A percentile compares a stretch with the other conserved stretches of the same genome.
Evolutionary conservation across 2,113 vertebrate species (phyloP).

Genomic region (Dasyprocta punctata): DNA sequence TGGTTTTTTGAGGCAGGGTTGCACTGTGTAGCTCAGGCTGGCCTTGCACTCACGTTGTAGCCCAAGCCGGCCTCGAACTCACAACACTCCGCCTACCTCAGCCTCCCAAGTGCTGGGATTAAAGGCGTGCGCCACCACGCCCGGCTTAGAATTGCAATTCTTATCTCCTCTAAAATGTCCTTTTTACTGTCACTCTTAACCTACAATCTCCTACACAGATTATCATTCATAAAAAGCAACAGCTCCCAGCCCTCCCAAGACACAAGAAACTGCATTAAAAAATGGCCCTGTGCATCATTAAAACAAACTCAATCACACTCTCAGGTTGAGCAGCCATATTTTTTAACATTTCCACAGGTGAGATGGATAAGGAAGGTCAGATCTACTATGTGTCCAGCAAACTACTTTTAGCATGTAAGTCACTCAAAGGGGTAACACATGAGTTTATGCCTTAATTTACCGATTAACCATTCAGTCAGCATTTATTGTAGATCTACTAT

Average conservation of each 20-base stretch:
- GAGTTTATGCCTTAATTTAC: not conserved
- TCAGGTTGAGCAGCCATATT: not conserved
- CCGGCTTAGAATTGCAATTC: no score
- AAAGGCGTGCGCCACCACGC: no score
- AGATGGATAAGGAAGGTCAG: not conserved
- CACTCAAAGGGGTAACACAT: not conserved
- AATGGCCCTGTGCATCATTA: not conserved
- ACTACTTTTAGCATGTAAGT: not conserved
- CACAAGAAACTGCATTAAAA: not conserved
- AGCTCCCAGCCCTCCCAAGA: not conserved
- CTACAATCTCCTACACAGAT: not conserved
- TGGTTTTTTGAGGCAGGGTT: no score
- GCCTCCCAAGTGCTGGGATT: no score
- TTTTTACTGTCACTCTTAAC: not conserved
- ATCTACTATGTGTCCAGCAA: not conserved
- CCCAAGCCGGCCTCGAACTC: no score
- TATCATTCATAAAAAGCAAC: not conserved
- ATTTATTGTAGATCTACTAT: not conserved
- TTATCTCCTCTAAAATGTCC: not conserved
- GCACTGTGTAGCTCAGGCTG: no score
- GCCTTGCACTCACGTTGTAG: no score
- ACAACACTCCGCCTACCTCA: no score
- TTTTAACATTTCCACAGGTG: not conserved
- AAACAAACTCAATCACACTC: not conserved
- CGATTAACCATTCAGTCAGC: not conserved